Percentiles rank a stretch among this genome's conserved stretches.
These are phyloP conservation scores for Lucilia cuprina DNA, from an alignment of 1,140 invertebrate genomes.

Conservation along the genomic window DNA sequence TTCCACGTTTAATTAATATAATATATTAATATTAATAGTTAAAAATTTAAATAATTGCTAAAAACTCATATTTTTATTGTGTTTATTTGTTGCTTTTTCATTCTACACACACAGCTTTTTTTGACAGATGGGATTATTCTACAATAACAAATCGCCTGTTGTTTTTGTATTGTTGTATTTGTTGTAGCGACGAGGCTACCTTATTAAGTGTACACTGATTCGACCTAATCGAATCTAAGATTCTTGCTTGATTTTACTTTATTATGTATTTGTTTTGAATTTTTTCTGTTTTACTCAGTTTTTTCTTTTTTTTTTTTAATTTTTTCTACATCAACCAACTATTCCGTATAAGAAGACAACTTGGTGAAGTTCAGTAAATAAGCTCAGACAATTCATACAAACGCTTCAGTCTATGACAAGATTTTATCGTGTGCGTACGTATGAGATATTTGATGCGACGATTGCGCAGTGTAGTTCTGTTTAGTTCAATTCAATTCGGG, in stretches of 20 bases:
- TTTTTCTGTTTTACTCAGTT: not conserved
- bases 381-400: constrained; percentile 22
- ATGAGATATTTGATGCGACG: constrained; percentile 18
- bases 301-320: not conserved
- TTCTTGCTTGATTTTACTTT: not conserved
- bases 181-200: no score
- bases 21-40: no score
- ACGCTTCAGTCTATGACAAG: constrained; percentile 39
- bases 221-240: not conserved
- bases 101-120: no score
- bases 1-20: no score
- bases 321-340: not conserved
- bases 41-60: no score
- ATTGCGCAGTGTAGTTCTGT: constrained; percentile 33
- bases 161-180: no score
- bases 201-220: no score
- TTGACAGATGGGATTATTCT: no score
- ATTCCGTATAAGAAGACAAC: not conserved
- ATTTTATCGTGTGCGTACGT: constrained; percentile 38
- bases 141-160: no score
- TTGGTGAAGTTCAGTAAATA: constrained; percentile 33
- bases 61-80: no score
- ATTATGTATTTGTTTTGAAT: not conserved
- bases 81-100: no score
- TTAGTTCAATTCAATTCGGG: not conserved